phyloP scores from a whole-genome alignment of 2,888 invertebrate species.

The Dryomyza anilis region DNA sequence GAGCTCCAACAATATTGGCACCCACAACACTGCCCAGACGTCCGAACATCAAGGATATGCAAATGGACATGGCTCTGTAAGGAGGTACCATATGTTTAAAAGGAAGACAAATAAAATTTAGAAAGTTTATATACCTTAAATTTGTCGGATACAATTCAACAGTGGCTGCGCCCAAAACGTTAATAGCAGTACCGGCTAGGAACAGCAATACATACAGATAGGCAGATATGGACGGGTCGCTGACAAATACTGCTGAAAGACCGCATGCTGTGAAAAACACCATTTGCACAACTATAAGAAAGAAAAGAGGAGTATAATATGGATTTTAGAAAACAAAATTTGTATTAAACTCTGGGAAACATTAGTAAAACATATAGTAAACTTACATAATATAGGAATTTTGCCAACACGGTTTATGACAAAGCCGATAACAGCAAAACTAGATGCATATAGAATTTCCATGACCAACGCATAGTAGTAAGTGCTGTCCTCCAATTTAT shows the following conservation, averaged over 20 bases:
- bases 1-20: conserved; percentile 60
- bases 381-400: conserved; percentile 48
- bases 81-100: too few species aligned
- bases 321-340: not conserved
- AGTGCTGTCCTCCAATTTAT: conserved; percentile 46
- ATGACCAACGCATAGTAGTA: conserved; percentile 47
- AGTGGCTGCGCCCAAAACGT: conserved; percentile 50
- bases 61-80: conserved; percentile 63
- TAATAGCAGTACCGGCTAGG: conserved; percentile 44
- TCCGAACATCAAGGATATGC: conserved; percentile 64
- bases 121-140: conserved; percentile 46
- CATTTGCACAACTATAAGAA: conserved; percentile 39
- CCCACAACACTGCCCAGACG: conserved; percentile 63
- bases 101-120: not conserved
- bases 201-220: conserved; percentile 49
- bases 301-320: not conserved
- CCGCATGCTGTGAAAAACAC: conserved; percentile 43
- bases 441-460: conserved; percentile 45
- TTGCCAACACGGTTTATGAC: conserved; percentile 52
- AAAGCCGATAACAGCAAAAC: conserved; percentile 50
- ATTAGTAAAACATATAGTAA: not conserved
- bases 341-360: not conserved
- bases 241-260: conserved; percentile 41
- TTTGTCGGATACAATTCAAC: conserved; percentile 56
- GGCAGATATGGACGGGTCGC: conserved; percentile 41